These are phyloP conservation scores for Drosophila rhopaloa DNA, from an alignment of 1,140 invertebrate species.

Conservation along the genomic window DNA sequence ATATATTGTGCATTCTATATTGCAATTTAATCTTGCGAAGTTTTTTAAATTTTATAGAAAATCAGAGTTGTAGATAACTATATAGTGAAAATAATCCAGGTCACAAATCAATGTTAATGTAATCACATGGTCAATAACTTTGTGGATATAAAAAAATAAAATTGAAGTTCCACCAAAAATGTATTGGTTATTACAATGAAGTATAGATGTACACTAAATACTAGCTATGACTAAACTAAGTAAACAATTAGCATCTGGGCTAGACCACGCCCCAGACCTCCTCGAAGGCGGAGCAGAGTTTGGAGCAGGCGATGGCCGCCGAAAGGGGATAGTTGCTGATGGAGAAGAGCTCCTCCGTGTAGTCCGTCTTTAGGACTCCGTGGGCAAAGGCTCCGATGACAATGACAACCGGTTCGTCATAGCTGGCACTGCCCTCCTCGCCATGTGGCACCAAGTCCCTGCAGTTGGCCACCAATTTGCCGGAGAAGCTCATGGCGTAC, in stretches of 20 bases:
- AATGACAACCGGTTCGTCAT: slow-evolving; percentile 94
- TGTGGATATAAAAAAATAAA: not conserved
- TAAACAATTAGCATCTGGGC: not conserved
- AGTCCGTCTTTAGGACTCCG: slow-evolving; percentile 96
- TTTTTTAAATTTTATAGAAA: too few relatives aligned
- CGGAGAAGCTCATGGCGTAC: slow-evolving; percentile 95
- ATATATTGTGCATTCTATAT: not conserved
- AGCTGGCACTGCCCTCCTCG: slow-evolving; percentile 49
- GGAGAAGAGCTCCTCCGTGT: slow-evolving; percentile 95
- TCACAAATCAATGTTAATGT: too few relatives aligned
- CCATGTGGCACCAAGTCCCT: slow-evolving; percentile 91
- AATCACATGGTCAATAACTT: too few relatives aligned
- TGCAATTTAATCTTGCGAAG: too few relatives aligned
- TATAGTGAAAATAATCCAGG: too few relatives aligned
- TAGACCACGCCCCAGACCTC: slow-evolving; percentile 95
- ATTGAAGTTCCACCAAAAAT: not conserved
- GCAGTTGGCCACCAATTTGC: slow-evolving; percentile 91
- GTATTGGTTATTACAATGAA: not conserved
- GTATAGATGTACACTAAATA: slow-evolving; percentile 16
- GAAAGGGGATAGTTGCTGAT: slow-evolving; percentile 98
- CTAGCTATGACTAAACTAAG: slow-evolving; percentile 16
- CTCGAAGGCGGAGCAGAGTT: slow-evolving; percentile 98
- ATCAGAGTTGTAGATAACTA: too few relatives aligned
- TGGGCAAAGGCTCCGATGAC: slow-evolving; percentile 99
- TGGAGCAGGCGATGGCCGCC: slow-evolving; percentile 97